phyloP scores from a whole-genome alignment of 2,113 vertebrate genomes.

The Marmota monax region DNA sequence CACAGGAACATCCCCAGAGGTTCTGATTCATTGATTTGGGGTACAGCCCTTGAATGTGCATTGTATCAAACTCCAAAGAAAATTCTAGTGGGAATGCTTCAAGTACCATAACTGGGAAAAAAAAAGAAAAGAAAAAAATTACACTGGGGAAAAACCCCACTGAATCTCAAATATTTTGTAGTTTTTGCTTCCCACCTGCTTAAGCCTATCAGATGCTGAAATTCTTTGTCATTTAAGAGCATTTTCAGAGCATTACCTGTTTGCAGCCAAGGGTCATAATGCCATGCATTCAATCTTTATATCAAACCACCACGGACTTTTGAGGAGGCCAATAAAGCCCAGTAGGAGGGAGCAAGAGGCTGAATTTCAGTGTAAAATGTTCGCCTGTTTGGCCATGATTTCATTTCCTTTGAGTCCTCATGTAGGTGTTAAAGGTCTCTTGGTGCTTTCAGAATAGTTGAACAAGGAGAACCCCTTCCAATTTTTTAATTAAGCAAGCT shows the following conservation, averaged over 20 bases:
- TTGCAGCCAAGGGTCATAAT: not conserved
- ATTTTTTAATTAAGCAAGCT: conserved; percentile 67
- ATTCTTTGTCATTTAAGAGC: conserved; percentile 6
- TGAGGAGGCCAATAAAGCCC: not conserved
- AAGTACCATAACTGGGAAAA: not conserved
- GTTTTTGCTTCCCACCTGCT: not conserved
- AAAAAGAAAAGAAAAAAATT: not conserved
- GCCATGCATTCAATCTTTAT: not conserved
- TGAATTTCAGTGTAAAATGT: conserved; percentile 49
- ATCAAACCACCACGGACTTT: not conserved
- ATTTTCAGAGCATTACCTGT: not conserved
- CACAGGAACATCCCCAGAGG: not conserved
- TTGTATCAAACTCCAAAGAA: not conserved
- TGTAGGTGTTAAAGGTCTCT: conserved; percentile 50
- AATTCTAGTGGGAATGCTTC: not conserved
- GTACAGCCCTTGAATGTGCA: not conserved
- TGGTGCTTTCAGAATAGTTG: conserved; percentile 49
- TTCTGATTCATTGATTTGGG: not conserved
- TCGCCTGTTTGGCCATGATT: not conserved
- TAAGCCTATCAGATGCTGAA: not conserved
- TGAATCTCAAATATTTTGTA: not conserved
- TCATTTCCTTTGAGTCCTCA: not conserved
- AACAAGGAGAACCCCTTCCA: conserved; percentile 15
- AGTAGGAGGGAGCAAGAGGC: not conserved
- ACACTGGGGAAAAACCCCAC: not conserved